Evolutionary conservation across 2,113 vertebrate species (phyloP), one percentile per base, ranked within the genome.

Genomic region (Corydoras maculifer): DNA sequence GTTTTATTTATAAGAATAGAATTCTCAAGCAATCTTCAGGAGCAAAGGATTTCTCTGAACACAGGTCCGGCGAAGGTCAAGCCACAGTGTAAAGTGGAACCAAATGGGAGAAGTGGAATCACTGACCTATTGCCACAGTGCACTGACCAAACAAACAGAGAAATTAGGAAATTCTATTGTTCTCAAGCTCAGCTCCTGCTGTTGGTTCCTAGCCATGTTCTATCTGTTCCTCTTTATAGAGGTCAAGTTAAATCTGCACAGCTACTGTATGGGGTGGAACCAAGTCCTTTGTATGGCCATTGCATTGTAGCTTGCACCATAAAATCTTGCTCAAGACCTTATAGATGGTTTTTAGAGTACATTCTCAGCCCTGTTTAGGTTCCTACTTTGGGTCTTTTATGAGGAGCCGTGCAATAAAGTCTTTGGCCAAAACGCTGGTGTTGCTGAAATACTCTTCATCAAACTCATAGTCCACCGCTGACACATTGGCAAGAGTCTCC

Each of bases 331-430:
- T 43, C 35, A 43, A 43, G 35, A 2, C 35, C 2, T 1, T 43
- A n/a, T 5, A 43, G 10, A 61, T n/a, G 18, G 15, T 30, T 30
- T 64, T 55, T 25, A 25, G 18, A 25, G 18, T 1, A 25, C 18
- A 25, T 25, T 25, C 18, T 25, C 18, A 25, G 18, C 18, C 18
- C 2, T 25, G 18, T 25, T 25, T 25, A 25, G 62, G 85, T 9
- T 65, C 93, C 79, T 87, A 98, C 97, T 98, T 98, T 81, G 97
- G 97, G 80, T 98, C 96, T 87, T 98, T 99, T 79, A 99, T 85
- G 29, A 99, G 91, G 69, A 99, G 94, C 74, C 90, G 90, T 68
- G 85, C 82, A 74, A 99, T 99, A 78, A 99, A 99, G 83, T 98
- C 94, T 93, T 96, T 99, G 90, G 96, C 97, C 82, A 99, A 88